Conservation (phyloP, 2,888 invertebrate species). For the Oligia strigilis region DNA sequence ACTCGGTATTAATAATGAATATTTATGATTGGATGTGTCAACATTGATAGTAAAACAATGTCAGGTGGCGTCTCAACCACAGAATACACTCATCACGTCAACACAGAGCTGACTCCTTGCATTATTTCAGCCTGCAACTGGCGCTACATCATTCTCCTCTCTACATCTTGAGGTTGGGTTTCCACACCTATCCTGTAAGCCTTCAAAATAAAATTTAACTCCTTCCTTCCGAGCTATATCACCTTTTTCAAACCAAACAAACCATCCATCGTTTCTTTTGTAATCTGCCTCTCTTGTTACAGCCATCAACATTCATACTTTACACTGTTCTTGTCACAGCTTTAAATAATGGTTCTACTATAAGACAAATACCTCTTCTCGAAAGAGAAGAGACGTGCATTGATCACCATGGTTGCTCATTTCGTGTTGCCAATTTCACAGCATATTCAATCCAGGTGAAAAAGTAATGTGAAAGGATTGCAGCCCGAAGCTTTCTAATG, state of each 20-base stretch:
- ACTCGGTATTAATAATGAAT: constrained; percentile 12
- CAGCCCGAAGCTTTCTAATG: not conserved
- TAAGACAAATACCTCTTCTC: not conserved
- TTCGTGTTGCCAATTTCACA: not conserved
- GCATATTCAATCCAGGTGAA: not conserved
- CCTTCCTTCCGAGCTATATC: not conserved
- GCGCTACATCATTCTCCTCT: not conserved
- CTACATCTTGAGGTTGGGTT: not conserved
- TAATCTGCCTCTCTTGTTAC: not conserved
- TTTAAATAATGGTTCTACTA: not conserved
- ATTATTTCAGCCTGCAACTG: not conserved
- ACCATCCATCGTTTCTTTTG: not conserved
- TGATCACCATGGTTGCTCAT: not conserved
- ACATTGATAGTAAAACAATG: constrained; percentile 10
- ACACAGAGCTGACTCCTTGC: not conserved
- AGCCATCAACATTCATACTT: not conserved
- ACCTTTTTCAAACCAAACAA: not conserved
- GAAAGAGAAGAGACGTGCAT: not conserved
- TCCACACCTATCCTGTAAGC: not conserved
- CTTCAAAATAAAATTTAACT: not conserved
- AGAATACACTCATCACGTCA: constrained; percentile 8
- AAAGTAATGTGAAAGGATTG: not conserved
- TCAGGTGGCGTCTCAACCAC: constrained; percentile 11
- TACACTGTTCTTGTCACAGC: not conserved
- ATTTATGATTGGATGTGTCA: constrained; percentile 47